Base-by-base conservation (phyloP, 53 echinoderm and acorn worm genomes). In the Holothuria leucospilota region DNA sequence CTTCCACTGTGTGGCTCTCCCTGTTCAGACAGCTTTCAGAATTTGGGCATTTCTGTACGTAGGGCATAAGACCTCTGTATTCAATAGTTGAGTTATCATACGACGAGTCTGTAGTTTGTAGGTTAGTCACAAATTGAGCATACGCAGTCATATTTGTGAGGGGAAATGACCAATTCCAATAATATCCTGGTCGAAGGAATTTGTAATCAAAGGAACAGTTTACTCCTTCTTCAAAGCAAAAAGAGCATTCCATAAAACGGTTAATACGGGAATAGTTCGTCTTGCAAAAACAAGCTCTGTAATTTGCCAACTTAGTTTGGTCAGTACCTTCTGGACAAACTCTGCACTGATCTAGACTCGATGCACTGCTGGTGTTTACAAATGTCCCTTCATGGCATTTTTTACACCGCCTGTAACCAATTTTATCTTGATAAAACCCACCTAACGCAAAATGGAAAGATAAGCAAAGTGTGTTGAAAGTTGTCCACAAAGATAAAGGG, bases 111-210 rank as follows among this genome's bases (percentile, higher is more conserved):
- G 29, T 38, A 39, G 8, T 21, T 20, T 71, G 29, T 15, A 71
- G 71, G 39, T 71, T 71, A 1, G 3, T 18, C 6, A 71, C 71
- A 30, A 71, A 71, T 4, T 21, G 21, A 16, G 8, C 20, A 71
- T 71, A 71, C 41, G 38, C 20, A 29, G 14, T 41, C 41, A 41
- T 41, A 6, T 71, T 20, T 40, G 71, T 71, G 20, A 5, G 2
- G 9, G 71, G 71, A 30, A 68, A 71, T 29, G 71, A 71, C 71
- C 71, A 71, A 12, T 71, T 71, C 71, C 71, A 71, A 20, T 71
- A 71, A 6, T 71, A 71, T 13, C 71, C 71, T 39, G 29, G 30
- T 41, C 2, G 41, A 71, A 71, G 18, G 21, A 21, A 21, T 21
- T 39, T 71, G 39, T 71, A 71, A n/a, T 71, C 71, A 13, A 39